phyloP scores from a whole-genome alignment of 2,113 vertebrate species.

The Ictalurus punctatus region DNA sequence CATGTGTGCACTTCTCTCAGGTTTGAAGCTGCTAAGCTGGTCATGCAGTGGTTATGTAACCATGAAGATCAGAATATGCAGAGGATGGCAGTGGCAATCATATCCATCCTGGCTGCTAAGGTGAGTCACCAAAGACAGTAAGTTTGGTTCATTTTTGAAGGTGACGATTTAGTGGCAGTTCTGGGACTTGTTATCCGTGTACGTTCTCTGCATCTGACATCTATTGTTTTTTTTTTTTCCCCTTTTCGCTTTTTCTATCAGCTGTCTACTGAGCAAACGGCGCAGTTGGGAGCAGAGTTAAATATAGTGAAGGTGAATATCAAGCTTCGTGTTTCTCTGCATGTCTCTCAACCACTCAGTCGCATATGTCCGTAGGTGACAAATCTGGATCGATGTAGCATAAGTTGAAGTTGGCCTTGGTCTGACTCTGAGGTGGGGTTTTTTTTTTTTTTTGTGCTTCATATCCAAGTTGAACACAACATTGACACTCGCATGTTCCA shows the following conservation, averaged over 20 bases:
- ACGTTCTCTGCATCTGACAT: background rate
- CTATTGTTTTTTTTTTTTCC: background rate
- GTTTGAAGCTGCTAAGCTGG: constrained; percentile 97
- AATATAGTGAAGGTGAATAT: constrained; percentile 91
- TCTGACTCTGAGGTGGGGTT: background rate
- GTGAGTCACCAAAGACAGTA: constrained; percentile 64
- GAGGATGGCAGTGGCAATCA: constrained; percentile 98
- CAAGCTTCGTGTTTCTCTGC: background rate
- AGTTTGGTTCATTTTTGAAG: background rate
- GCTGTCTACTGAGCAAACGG: constrained; percentile 97
- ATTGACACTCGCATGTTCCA: background rate
- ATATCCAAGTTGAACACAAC: background rate
- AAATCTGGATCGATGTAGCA: background rate
- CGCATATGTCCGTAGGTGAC: background rate
- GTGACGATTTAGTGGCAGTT: background rate
- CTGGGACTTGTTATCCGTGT: background rate
- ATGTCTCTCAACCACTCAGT: background rate
- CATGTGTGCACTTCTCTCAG: constrained; percentile 65
- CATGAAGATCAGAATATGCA: constrained; percentile 99
- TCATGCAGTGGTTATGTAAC: constrained; percentile 99
- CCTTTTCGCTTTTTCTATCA: constrained; percentile 58
- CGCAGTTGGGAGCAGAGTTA: constrained; percentile 93
- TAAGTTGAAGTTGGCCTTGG: background rate
- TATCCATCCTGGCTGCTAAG: constrained; percentile 98
- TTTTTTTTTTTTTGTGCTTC: no score